Percentiles rank a stretch among this genome's conserved stretches.
Evolutionary conservation across 2,113 vertebrate species (phyloP).

Genomic region (Apodemus speciosus): DNA sequence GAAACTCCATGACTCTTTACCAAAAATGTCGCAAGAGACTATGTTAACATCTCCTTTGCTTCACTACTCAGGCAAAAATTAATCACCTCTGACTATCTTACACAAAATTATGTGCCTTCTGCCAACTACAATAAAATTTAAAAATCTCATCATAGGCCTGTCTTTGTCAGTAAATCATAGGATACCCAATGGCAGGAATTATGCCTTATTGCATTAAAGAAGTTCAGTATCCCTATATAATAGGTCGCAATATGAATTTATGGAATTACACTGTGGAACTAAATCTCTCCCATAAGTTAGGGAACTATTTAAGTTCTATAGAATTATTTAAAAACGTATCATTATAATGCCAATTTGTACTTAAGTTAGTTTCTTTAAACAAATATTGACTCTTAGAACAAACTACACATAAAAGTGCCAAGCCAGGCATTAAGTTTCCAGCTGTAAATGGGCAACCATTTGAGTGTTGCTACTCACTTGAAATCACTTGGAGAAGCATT

Average conservation of each 20-base stretch:
- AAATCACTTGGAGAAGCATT: background rate
- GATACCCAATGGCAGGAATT: background rate
- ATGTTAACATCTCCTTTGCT: conserved; percentile 2
- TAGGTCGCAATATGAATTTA: background rate
- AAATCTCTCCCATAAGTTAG: conserved; percentile 14
- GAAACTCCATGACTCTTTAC: background rate
- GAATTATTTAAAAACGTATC: background rate
- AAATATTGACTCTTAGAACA: conserved; percentile 23
- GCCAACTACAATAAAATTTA: conserved; percentile 13
- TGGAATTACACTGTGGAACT: background rate
- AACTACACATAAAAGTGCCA: background rate
- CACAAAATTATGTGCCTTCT: conserved; percentile 7
- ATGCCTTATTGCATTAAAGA: conserved; percentile 8
- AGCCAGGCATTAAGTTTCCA: background rate
- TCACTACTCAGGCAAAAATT: background rate
- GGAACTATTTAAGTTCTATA: background rate
- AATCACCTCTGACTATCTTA: conserved; percentile 28
- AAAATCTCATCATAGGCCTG: background rate
- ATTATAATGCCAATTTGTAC: background rate
- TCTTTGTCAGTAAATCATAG: background rate
- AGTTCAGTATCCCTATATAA: background rate
- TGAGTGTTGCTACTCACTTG: background rate
- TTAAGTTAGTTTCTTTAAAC: conserved; percentile 39
- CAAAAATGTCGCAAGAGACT: background rate
- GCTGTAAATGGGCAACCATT: background rate